Evolutionary conservation across 1,140 invertebrate genomes (phyloP), one percentile per base, ranked within the genome.

Genomic region (Ostrea edulis): DNA sequence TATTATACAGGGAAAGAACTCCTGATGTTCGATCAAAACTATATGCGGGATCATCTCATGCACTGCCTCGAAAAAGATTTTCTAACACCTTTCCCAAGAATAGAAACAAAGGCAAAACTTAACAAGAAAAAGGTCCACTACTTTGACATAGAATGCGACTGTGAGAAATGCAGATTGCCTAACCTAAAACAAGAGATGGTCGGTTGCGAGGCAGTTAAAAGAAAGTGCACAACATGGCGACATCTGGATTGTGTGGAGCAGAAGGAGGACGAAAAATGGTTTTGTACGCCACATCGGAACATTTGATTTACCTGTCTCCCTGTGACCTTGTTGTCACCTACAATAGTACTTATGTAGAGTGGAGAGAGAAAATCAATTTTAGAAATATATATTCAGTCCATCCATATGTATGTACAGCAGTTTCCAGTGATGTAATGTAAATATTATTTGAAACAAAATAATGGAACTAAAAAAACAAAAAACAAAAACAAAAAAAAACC

Each of bases 111-210:
- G 17, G 44, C 51, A n/a, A 82, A 82, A 0, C 14, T 82, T 17
- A 82, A 82, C 29, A 82, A 82, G 52, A 82, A 82, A 22, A 82
- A 54, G 12, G 44, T 51, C 8, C 12, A 3, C 11, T 14, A 20
- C 17, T 9, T 51, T 3, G 4, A 22, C 8, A 22, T 82, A 7
- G 29, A 9, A 5, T 77, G 71, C 71, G 14, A n/a, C 22, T 77
- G 71, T 44, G 35, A 44, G 2, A 51, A 54, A 82, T 82, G 35
- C 52, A 82, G 29, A 20, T n/a, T 51, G n/a, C 81, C 81, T 5
- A 82, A 82, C 44, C n/a, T 51, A 9, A 82, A 44, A 35, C 44
- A 52, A n/a, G 81, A 82, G n/a, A 82, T 82, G 81, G 44, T 82
- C 14, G 81, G 81, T 9, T 82, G 81, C 52, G 81, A 82, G 9